These are phyloP conservation scores for Oncorhynchus gorbuscha DNA, from an alignment of 2,113 vertebrate genomes.

Conservation along the genomic window DNA sequence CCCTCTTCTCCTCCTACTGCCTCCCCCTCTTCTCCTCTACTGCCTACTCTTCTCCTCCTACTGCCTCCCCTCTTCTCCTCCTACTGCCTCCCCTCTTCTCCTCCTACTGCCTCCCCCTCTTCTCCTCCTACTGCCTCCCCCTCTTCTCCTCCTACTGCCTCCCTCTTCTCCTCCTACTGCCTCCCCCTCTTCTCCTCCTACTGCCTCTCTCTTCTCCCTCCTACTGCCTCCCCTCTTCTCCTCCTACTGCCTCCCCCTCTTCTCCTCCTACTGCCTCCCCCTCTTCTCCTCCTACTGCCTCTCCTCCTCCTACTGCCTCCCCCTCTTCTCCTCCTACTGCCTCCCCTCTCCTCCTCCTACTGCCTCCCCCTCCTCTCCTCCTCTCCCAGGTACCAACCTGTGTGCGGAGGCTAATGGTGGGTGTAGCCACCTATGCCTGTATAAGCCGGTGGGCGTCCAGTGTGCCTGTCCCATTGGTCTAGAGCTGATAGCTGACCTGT, in stretches of 20 bases:
- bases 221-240: neutral
- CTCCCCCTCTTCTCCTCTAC: neutral
- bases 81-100: too few relatives aligned
- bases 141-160: neutral
- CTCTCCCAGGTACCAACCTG: conserved; percentile 83
- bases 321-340: neutral
- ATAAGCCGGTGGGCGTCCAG: conserved; percentile 82
- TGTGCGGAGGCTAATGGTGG: conserved; percentile 87
- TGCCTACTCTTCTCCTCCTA: too few relatives aligned
- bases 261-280: too few relatives aligned
- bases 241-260: neutral
- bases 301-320: neutral
- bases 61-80: neutral
- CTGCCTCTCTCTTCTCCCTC: neutral
- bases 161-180: neutral
- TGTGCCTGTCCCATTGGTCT: conserved; percentile 94
- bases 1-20: neutral
- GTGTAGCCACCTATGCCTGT: conserved; percentile 93
- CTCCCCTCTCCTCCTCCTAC: neutral
- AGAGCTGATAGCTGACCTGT: conserved; percentile 90
- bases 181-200: conserved; percentile 4
- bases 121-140: neutral
- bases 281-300: too few relatives aligned
- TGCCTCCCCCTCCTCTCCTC: too few relatives aligned
- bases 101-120: neutral